Evolutionary conservation across 2,888 invertebrate species (phyloP).

Genomic region (Polydesmus complanatus): DNA sequence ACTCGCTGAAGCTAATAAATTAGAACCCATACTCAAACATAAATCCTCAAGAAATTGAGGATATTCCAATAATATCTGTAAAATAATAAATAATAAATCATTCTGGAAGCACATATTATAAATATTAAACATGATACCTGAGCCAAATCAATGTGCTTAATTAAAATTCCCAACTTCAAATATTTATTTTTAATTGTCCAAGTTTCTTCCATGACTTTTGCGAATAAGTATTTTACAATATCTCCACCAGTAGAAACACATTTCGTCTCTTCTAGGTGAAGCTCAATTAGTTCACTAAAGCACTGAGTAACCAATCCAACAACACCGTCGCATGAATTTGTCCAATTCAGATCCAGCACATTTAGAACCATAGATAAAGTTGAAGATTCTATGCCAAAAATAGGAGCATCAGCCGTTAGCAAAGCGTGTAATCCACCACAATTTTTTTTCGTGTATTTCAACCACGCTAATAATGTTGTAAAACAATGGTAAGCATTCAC

Average conservation of each 20-base stretch:
- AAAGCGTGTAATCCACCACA: background rate
- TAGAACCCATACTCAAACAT: slow-evolving; percentile 6
- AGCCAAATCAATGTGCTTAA: background rate
- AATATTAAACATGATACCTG: too few species aligned
- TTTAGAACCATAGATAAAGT: background rate
- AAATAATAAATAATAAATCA: background rate
- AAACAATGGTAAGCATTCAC: slow-evolving; percentile 6
- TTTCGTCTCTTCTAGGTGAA: background rate
- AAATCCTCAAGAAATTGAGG: background rate
- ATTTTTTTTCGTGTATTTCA: slow-evolving; percentile 1
- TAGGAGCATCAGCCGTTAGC: background rate
- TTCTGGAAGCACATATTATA: too few species aligned
- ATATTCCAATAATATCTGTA: background rate
- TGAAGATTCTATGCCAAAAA: background rate
- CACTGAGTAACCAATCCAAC: background rate
- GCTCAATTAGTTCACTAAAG: background rate
- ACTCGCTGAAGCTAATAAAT: slow-evolving; percentile 8
- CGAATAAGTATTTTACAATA: background rate
- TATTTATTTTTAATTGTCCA: slow-evolving; percentile 13
- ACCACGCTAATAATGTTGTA: slow-evolving; percentile 1
- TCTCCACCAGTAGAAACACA: background rate
- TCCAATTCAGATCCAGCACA: slow-evolving; percentile 2
- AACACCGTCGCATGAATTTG: slow-evolving; percentile 2
- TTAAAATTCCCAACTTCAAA: slow-evolving; percentile 5
- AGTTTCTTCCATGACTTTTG: background rate